Conservation (phyloP, 2,888 invertebrate genomes). For the Melangyna quadrimaculata region DNA sequence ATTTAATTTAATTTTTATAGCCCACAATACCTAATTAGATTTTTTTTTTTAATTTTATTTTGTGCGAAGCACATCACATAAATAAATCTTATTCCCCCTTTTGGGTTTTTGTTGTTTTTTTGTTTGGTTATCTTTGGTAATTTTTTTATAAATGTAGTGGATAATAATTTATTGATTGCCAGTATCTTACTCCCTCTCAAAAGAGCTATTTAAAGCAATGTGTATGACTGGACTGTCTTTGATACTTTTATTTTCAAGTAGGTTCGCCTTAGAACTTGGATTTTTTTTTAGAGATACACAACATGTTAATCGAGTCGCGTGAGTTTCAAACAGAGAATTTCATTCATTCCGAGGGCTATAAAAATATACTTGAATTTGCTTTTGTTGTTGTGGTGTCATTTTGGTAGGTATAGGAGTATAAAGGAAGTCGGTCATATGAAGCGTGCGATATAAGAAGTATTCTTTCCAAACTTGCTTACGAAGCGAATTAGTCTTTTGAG, state of each 20-base stretch:
- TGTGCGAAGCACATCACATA: background rate
- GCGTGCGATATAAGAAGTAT: background rate
- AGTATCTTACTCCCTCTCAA: background rate
- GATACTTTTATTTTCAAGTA: constrained; percentile 8
- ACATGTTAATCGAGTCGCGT: constrained; percentile 52
- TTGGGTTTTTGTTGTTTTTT: background rate
- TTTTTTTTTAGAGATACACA: background rate
- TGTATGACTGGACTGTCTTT: background rate
- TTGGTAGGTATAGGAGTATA: background rate
- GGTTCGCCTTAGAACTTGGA: constrained; percentile 22
- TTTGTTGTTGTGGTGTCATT: background rate
- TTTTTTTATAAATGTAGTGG: background rate
- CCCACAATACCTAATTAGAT: constrained; percentile 13
- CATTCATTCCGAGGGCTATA: constrained; percentile 35
- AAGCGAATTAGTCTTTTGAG: background rate
- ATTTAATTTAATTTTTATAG: constrained; percentile 28
- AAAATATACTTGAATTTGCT: background rate
- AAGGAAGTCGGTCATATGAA: background rate
- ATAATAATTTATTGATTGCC: constrained; percentile 32
- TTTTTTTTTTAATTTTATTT: background rate
- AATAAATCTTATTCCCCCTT: background rate
- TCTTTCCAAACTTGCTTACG: background rate
- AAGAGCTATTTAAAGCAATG: constrained; percentile 4
- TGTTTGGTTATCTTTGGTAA: background rate
- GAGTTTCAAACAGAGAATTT: constrained; percentile 45